Evolutionary conservation across 2,113 vertebrate genomes (phyloP).

Genomic region (Cyphomyrus discorhynchus): DNA sequence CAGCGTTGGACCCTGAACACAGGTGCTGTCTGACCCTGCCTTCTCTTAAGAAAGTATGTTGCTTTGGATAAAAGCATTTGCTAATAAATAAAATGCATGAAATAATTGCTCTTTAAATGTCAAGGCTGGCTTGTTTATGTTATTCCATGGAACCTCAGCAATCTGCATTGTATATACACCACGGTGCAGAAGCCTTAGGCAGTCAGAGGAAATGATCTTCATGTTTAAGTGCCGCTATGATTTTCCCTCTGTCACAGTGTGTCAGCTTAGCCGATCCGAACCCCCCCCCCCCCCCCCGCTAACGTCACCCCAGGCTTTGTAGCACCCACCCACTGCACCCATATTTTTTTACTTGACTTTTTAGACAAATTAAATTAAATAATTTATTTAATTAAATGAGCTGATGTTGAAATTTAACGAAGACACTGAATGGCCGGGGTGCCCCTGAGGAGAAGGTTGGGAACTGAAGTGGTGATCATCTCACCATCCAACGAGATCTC

Average conservation of each 20-base stretch:
- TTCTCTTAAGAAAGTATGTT: neutral
- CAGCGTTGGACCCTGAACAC: neutral
- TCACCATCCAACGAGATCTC: neutral
- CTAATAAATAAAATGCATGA: neutral
- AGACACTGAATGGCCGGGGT: neutral
- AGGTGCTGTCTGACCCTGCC: neutral
- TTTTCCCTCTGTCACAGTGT: neutral
- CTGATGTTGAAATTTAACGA: neutral
- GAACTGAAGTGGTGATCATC: neutral
- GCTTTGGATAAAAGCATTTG: neutral
- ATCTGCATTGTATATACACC: neutral
- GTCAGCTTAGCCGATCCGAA: neutral
- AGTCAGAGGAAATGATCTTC: neutral
- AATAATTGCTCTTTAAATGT: neutral
- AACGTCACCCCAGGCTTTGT: neutral
- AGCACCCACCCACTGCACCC: neutral
- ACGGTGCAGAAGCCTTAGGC: neutral
- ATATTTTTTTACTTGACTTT: neutral
- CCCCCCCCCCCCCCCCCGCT: neutral
- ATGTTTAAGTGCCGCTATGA: neutral
- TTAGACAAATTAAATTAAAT: neutral
- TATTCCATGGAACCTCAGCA: neutral
- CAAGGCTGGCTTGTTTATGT: conserved; percentile 15
- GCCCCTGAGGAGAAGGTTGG: neutral
- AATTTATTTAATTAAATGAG: neutral